Percentiles rank a stretch among this genome's conserved stretches.
Evolutionary conservation across 2,113 vertebrate genomes (phyloP).

Genomic region (Carassius auratus): DNA sequence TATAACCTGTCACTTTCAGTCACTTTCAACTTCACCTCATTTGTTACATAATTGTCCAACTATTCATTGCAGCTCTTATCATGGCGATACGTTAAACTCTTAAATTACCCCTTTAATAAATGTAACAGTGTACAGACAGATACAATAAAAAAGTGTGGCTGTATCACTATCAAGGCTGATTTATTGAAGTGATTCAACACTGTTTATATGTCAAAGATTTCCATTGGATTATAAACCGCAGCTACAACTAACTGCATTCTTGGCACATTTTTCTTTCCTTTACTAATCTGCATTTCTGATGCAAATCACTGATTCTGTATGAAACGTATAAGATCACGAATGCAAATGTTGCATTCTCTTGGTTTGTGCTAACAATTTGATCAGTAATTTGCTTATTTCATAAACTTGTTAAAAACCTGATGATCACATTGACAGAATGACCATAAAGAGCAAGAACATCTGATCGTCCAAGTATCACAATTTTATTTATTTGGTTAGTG

Average conservation of each 20-base stretch:
- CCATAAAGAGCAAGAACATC: too few relatives aligned
- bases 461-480: not conserved
- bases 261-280: not conserved
- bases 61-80: not conserved
- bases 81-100: not conserved
- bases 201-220: not conserved
- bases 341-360: too few relatives aligned
- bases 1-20: not conserved
- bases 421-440: not conserved
- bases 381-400: too few relatives aligned
- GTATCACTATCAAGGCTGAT: not conserved
- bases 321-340: too few relatives aligned
- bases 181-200: not conserved
- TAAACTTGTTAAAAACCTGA: not conserved
- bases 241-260: not conserved
- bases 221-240: not conserved
- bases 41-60: not conserved
- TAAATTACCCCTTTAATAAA: not conserved
- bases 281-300: not conserved
- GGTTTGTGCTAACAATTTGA: too few relatives aligned
- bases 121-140: not conserved
- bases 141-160: not conserved
- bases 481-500: not conserved
- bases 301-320: too few relatives aligned
- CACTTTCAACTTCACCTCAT: not conserved